Base-by-base conservation (phyloP, 2,888 invertebrate species). In the Portevinia maculata region DNA sequence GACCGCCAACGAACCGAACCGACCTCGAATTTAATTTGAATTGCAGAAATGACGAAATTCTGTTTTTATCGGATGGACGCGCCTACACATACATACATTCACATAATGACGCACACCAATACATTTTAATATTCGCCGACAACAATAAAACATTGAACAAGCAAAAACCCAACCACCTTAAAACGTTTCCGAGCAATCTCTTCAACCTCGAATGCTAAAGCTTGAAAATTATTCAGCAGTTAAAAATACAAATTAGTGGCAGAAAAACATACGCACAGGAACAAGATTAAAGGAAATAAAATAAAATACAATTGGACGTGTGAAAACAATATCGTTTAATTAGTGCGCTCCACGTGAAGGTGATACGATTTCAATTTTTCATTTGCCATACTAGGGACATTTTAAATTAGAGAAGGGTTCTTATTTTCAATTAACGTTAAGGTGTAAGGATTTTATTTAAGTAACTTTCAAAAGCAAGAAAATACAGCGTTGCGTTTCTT, bases 11-110 rank as follows among this genome's bases (percentile, higher is more conserved):
- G 24, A 76, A 65, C 19, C 13, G 24, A 76, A 65, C 19, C 17
- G 17, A 21, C 65, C 39, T 57, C 34, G 60, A 57, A 67, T 67
- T 78, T 53, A 71, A 78, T 83, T 83, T 71, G 41, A 65, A 76
- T 50, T 83, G 65, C 52, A 59, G 69, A 44, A 69, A 70, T 53
- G 59, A 53, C 65, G 52, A 65, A 74, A 59, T 52, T 13, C 53
- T 48, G 34, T 53, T n/a, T 37, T 64, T 41, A 53, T 62, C 41
- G 9, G 21, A 15, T 3, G 9, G 19, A 44, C 32, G 32, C n/a
- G 21, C 41, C 3, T 6, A 28, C 13, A 24, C 3, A 28, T 11
- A 74, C 11, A 34, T 32, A 4, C n/a, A 15, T 9, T 4, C 15
- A 2, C 3, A n/a, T 3, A 0, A 13, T 0, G 1, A 30, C 17